These are phyloP conservation scores for Pelosia muscerda DNA, from an alignment of 2,888 invertebrate species.

Conservation along the genomic window DNA sequence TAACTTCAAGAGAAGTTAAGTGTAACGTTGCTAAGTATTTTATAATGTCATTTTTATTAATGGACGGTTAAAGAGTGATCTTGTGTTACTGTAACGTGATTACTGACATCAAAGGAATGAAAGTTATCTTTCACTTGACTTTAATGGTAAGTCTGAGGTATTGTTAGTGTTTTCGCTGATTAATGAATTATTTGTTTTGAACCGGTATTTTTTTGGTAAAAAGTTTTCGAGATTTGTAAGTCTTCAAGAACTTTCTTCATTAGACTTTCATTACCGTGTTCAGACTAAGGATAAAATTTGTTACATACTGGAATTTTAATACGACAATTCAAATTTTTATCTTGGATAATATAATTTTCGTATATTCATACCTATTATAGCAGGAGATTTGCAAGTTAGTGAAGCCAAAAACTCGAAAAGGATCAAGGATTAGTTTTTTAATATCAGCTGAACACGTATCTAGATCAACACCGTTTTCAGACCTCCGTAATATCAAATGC, in stretches of 20 bases:
- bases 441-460: conserved; percentile 14
- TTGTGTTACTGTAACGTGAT: conserved; percentile 50
- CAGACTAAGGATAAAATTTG: neutral
- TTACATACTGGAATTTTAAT: neutral
- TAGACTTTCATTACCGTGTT: neutral
- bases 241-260: conserved; percentile 3
- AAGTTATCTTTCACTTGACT: conserved; percentile 61
- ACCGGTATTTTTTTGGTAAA: conserved; percentile 44
- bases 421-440: no score
- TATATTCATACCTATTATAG: no score
- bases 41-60: conserved; percentile 48
- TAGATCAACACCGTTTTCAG: conserved; percentile 39
- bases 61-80: conserved; percentile 50
- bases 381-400: no score
- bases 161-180: conserved; percentile 47
- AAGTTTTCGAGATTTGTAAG: conserved; percentile 26
- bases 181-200: conserved; percentile 38
- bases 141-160: conserved; percentile 48
- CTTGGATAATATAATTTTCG: no score
- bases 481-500: conserved; percentile 30
- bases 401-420: neutral
- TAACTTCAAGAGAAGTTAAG: conserved; percentile 17
- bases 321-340: no score
- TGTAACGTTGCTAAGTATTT: conserved; percentile 35
- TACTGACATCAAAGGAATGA: conserved; percentile 57